Percentiles rank a stretch among this genome's conserved stretches.
Conservation (phyloP, 2,888 invertebrate species). For the Sphaerophoria taeniata region DNA sequence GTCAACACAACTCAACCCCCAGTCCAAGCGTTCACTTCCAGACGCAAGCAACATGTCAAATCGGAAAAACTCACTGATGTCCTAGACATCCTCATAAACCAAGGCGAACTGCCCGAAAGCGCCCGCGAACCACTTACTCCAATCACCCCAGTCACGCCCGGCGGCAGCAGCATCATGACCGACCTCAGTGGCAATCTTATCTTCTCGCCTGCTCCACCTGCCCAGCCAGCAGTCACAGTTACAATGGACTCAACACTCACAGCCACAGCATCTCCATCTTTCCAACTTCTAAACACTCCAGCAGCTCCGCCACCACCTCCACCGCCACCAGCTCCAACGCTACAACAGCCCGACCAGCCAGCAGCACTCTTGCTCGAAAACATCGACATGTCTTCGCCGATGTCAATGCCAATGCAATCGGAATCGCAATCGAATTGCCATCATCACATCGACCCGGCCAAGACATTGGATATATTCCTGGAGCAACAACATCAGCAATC, state of each 20-base stretch:
- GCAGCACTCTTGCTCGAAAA: constrained; percentile 77
- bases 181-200: constrained; percentile 76
- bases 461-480: constrained; percentile 81
- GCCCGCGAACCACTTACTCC: constrained; percentile 84
- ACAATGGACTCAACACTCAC: constrained; percentile 76
- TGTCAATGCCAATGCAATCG: constrained; percentile 34
- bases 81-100: constrained; percentile 95
- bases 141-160: constrained; percentile 79
- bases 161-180: constrained; percentile 77
- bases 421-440: constrained; percentile 77
- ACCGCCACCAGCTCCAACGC: constrained; percentile 63
- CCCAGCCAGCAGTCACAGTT: constrained; percentile 72
- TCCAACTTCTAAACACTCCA: constrained; percentile 75
- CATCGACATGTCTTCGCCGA: constrained; percentile 81
- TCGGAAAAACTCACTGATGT: constrained; percentile 87
- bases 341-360: constrained; percentile 48
- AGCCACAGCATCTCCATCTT: constrained; percentile 53
- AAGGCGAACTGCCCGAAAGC: constrained; percentile 95
- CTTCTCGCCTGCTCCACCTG: constrained; percentile 75
- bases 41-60: constrained; percentile 77
- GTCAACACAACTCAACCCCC: constrained; percentile 32
- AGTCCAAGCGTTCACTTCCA: constrained; percentile 48
- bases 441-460: constrained; percentile 78
- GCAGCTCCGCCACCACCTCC: constrained; percentile 66
- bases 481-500: constrained; percentile 79